Percentiles rank a stretch among this genome's conserved stretches.
These are phyloP conservation scores for Blennius ocellaris DNA, from an alignment of 2,113 vertebrate genomes.

Conservation along the genomic window DNA sequence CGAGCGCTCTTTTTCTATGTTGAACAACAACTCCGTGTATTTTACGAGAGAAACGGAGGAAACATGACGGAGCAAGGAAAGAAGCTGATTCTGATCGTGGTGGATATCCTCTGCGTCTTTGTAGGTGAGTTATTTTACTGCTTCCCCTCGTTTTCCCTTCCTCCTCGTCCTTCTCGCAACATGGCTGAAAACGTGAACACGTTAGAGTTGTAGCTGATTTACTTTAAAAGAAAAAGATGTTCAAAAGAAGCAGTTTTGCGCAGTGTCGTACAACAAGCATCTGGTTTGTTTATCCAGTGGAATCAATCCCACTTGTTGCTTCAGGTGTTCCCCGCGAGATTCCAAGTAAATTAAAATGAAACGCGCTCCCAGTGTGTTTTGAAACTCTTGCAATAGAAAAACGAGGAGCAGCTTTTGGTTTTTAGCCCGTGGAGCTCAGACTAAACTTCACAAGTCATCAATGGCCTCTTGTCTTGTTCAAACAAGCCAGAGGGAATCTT, in stretches of 20 bases:
- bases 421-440: background rate
- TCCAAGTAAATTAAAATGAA: background rate
- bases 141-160: too few relatives aligned
- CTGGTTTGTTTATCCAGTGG: conserved; percentile 8
- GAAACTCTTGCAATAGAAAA: background rate
- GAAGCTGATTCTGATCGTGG: conserved; percentile 83
- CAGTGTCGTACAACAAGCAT: background rate
- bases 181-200: conserved; percentile 46
- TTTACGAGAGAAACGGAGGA: conserved; percentile 40
- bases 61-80: conserved; percentile 81
- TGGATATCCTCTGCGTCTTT: conserved; percentile 88
- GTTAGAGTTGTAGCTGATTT: background rate
- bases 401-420: background rate
- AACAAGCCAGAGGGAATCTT: conserved; percentile 50
- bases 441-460: background rate
- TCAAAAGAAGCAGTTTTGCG: background rate
- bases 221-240: background rate
- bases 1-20: background rate
- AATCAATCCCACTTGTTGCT: conserved; percentile 14
- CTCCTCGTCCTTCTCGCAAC: conserved; percentile 9
- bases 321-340: background rate
- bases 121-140: conserved; percentile 83
- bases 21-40: background rate
- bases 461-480: conserved; percentile 51
- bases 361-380: background rate